Conservation (phyloP, 1,140 invertebrate genomes). For the Lasioglossum albipes region DNA sequence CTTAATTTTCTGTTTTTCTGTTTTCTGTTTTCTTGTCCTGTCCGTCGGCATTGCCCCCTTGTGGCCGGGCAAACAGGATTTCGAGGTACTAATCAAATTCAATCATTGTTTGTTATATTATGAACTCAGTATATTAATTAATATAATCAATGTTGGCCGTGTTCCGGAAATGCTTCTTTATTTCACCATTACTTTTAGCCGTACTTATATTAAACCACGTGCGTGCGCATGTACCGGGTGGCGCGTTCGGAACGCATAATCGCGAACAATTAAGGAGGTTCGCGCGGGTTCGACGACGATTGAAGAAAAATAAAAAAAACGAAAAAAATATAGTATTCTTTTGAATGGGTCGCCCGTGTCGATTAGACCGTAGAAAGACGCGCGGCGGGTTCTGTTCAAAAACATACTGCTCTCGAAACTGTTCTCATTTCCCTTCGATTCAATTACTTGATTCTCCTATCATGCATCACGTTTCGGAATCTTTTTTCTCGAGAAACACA, state of each 20-base stretch:
- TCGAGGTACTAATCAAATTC: slow-evolving; percentile 77
- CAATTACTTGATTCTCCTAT: no score
- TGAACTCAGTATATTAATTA: slow-evolving; percentile 75
- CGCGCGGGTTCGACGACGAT: background rate
- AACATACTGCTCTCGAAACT: no score
- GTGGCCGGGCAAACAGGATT: slow-evolving; percentile 80
- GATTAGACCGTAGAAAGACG: no score
- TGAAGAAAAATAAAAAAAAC: no score
- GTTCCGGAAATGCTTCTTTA: slow-evolving; percentile 76
- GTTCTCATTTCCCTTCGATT: no score
- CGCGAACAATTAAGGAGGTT: background rate
- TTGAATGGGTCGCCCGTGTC: no score
- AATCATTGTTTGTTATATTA: slow-evolving; percentile 73
- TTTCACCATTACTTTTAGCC: slow-evolving; percentile 66
- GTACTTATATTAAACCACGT: slow-evolving; percentile 53
- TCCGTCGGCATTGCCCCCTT: slow-evolving; percentile 76
- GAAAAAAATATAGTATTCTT: no score
- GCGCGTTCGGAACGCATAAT: background rate
- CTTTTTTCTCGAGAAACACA: background rate
- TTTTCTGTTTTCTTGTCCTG: slow-evolving; percentile 78
- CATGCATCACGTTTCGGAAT: no score
- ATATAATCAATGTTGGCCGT: slow-evolving; percentile 77
- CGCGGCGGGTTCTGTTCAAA: no score
- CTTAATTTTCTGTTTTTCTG: slow-evolving; percentile 78
- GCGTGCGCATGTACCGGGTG: background rate